phyloP scores from a whole-genome alignment of 1,140 invertebrate genomes.

The Philotrypesis tridentata region DNA sequence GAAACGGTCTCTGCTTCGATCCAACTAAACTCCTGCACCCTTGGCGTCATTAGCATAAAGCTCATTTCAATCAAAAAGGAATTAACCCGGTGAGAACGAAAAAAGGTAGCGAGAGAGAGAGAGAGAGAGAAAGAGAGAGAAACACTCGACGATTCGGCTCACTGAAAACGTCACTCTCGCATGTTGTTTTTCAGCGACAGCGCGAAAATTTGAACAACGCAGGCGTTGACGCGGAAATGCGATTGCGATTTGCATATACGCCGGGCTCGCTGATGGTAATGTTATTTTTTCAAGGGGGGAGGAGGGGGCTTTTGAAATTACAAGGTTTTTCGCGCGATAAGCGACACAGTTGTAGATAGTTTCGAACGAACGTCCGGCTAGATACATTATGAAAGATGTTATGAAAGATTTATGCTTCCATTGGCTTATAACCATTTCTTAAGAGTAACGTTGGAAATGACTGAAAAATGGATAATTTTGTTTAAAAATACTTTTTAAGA shows the following conservation, averaged over 20 bases:
- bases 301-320: too few relatives aligned
- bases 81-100: neutral
- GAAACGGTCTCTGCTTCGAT: neutral
- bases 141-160: neutral
- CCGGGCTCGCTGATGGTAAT: neutral
- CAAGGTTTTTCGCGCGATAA: too few relatives aligned
- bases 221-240: neutral
- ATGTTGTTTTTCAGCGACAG: neutral
- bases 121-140: too few relatives aligned
- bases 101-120: neutral
- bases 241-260: neutral
- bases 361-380: too few relatives aligned
- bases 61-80: conserved; percentile 26
- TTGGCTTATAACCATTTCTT: too few relatives aligned
- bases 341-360: too few relatives aligned
- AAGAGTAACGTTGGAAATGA: too few relatives aligned
- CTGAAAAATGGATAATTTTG: too few relatives aligned
- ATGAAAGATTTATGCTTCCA: too few relatives aligned
- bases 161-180: conserved; percentile 3
- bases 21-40: neutral
- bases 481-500: too few relatives aligned
- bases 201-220: neutral
- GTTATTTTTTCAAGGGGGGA: too few relatives aligned
- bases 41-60: neutral
- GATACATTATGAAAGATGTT: too few relatives aligned